Conservation (phyloP, 2,797 vertebrate genomes). For the Pteropus rufus region DNA sequence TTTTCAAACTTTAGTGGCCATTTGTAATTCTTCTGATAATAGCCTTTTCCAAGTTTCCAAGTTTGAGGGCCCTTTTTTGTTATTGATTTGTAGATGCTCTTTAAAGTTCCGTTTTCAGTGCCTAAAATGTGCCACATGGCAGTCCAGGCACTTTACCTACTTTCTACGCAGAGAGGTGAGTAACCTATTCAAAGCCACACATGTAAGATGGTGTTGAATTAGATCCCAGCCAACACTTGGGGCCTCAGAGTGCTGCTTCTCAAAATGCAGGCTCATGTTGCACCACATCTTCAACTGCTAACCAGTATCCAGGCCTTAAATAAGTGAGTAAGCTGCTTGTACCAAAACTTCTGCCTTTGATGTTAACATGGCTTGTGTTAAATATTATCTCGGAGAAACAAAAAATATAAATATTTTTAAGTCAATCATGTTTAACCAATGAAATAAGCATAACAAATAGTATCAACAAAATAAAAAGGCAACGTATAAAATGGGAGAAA, state of each 20-base stretch:
- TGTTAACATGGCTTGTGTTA: neutral
- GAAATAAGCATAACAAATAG: neutral
- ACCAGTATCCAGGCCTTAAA: neutral
- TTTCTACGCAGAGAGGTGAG: neutral
- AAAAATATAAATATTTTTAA: neutral
- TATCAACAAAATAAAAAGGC: neutral
- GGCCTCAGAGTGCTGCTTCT: neutral
- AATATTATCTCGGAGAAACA: neutral
- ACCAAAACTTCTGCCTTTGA: neutral
- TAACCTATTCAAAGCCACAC: neutral
- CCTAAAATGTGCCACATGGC: neutral
- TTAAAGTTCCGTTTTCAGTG: neutral
- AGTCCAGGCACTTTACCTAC: neutral
- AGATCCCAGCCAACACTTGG: neutral
- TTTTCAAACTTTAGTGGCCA: neutral
- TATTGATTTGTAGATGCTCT: neutral
- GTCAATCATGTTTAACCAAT: neutral
- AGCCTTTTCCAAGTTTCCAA: neutral
- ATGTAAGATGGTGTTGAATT: neutral
- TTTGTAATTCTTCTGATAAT: neutral
- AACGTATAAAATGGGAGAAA: neutral
- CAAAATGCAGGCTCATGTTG: neutral
- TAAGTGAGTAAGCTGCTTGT: neutral
- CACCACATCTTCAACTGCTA: neutral
- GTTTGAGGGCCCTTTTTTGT: neutral